Evolutionary conservation across 1,140 invertebrate genomes (phyloP), one percentile per base, ranked within the genome.

Genomic region (Pectinophora gossypiella): DNA sequence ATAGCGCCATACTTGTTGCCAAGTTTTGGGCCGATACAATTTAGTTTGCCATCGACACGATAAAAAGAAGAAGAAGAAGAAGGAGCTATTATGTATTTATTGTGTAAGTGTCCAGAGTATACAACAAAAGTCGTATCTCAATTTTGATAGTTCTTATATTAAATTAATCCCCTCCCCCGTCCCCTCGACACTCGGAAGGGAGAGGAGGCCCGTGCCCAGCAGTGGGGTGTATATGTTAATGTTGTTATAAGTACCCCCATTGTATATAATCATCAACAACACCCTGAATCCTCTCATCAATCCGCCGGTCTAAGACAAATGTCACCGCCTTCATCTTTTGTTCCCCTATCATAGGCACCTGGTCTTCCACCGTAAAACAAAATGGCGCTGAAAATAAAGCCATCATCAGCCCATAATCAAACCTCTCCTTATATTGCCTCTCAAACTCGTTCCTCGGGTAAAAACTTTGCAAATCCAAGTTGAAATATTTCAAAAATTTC

Each of bases 401-500:
- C 7, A 42, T n/a, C 1, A 60, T 44, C 1, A 73, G 23, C 10
- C 67, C 69, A 32, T 19, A 63, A 16, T 70, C 67, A 3, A 66
- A 23, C 5, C 51, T 54, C 16, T 65, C 54, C 19, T 50, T 40
- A 23, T 59, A 72, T 12, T 64, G 46, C 20, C 48, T 51, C 13
- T 68, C 65, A 54, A 67, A 72, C n/a, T 51, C 46, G 22, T 59
- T 52, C 20, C 46, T 59, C 6, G 68, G 53, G 51, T 60, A 71
- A 3, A 60, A 16, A 6, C 47, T n/a, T 7, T 68, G 51, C 0
- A 65, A 42, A 16, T 71, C 68, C 0, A 72, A 52, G 10, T 70
- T 15, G 43, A 73, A 78, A 43, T 68, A 61, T 18, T 48, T 48
- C 0, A 78, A 49, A 22, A 66, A 68, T 6, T 48, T 56, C 13